These are phyloP conservation scores for Arctia plantaginis DNA, from an alignment of 2,888 invertebrate species.

Conservation along the genomic window DNA sequence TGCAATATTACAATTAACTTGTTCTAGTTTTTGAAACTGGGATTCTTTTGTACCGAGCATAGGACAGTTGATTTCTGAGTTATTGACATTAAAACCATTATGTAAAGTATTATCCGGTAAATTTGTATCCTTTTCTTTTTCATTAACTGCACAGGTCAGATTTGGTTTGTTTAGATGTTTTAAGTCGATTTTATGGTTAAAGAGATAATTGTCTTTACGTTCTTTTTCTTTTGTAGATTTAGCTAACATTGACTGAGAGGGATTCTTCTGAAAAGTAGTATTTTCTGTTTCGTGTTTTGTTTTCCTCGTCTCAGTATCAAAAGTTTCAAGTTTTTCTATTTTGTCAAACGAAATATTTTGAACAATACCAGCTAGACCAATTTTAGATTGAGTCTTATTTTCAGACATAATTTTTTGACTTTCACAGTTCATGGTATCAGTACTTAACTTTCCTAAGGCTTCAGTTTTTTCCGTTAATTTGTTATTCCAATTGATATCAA, in stretches of 20 bases:
- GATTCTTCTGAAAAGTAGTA: neutral
- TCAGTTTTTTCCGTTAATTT: slow-evolving; percentile 40
- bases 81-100: neutral
- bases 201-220: neutral
- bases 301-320: slow-evolving; percentile 3
- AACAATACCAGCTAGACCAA: neutral
- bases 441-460: slow-evolving; percentile 12
- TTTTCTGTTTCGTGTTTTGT: neutral
- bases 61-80: neutral
- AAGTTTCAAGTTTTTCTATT: neutral
- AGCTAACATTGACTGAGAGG: neutral
- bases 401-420: neutral
- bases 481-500: slow-evolving; percentile 89
- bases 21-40: slow-evolving; percentile 5
- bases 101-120: neutral
- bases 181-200: neutral
- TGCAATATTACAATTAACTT: slow-evolving; percentile 13
- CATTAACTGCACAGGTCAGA: neutral
- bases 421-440: slow-evolving; percentile 12
- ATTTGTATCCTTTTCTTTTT: slow-evolving; percentile 1
- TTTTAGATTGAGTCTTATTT: neutral
- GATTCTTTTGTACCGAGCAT: neutral
- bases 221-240: neutral
- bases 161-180: neutral
- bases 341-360: neutral